A percentile compares a stretch with the other conserved stretches of the same genome.
Conservation (phyloP, 2,113 vertebrate species). For the Pterophyllum scalare region DNA sequence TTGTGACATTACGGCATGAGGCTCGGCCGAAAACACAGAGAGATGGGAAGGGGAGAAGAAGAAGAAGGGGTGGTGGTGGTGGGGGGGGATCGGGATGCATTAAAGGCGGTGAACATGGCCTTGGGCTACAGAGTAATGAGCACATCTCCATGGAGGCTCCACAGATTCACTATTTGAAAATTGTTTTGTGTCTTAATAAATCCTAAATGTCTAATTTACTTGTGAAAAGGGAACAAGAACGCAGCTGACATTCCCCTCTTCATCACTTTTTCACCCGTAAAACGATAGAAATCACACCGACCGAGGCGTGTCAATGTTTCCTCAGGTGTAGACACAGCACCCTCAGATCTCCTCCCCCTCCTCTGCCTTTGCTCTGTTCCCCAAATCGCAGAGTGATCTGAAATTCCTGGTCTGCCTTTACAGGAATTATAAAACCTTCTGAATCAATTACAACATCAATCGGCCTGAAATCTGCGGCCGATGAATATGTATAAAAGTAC, state of each 20-base stretch:
- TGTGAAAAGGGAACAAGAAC: conserved; percentile 92
- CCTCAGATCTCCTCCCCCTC: not conserved
- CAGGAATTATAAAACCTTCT: conserved; percentile 69
- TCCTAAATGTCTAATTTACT: conserved; percentile 99
- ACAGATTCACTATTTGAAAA: conserved; percentile 92
- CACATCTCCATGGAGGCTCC: conserved; percentile 91
- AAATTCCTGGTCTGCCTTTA: conserved; percentile 50
- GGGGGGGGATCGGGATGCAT: conserved; percentile 83
- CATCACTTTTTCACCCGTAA: conserved; percentile 35
- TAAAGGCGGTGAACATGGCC: conserved; percentile 88
- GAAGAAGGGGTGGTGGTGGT: conserved; percentile 76
- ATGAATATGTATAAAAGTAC: conserved; percentile 69
- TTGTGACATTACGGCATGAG: conserved; percentile 89
- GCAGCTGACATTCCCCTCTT: conserved; percentile 83
- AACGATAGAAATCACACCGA: conserved; percentile 15
- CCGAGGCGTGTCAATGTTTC: conserved; percentile 10
- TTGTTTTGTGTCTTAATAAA: conserved; percentile 99
- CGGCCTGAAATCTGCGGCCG: conserved; percentile 38
- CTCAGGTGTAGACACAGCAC: conserved; percentile 69
- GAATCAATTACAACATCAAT: conserved; percentile 69
- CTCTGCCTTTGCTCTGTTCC: not conserved
- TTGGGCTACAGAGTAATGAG: conserved; percentile 98
- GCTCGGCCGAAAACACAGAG: conserved; percentile 87
- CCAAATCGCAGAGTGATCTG: conserved; percentile 54
- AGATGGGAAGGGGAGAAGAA: conserved; percentile 77